phyloP scores from a whole-genome alignment of 2,888 invertebrate species.

The Thyatira batis region DNA sequence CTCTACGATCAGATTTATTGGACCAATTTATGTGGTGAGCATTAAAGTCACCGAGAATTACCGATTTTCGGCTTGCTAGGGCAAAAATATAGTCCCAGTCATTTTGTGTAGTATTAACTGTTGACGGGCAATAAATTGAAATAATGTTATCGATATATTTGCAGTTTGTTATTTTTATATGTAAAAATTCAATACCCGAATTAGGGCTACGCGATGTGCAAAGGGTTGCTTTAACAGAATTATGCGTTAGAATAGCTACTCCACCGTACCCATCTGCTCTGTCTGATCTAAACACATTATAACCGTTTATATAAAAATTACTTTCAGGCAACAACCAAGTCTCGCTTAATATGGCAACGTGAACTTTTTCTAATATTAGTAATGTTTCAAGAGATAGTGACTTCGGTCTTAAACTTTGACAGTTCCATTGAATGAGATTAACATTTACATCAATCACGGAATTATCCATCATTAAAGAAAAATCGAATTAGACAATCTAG shows the following conservation, averaged over 20 bases:
- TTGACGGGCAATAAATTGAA: slow-evolving; percentile 25
- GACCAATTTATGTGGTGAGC: slow-evolving; percentile 8
- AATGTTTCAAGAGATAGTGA: slow-evolving; percentile 13
- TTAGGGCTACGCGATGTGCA: slow-evolving; percentile 7
- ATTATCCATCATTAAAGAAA: no score
- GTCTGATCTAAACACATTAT: slow-evolving; percentile 24
- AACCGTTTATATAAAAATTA: slow-evolving; percentile 15
- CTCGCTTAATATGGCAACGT: slow-evolving; percentile 27
- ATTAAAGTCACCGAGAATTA: not conserved
- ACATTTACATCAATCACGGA: no score
- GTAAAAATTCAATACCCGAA: slow-evolving; percentile 17
- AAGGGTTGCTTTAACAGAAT: slow-evolving; percentile 19
- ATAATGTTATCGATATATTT: slow-evolving; percentile 19
- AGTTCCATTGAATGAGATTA: slow-evolving; percentile 28
- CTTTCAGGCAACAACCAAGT: slow-evolving; percentile 25
- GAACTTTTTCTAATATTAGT: slow-evolving; percentile 23
- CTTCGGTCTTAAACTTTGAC: slow-evolving; percentile 30
- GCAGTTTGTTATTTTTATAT: slow-evolving; percentile 25
- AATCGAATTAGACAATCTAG: no score
- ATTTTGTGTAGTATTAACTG: slow-evolving; percentile 6
- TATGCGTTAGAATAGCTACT: slow-evolving; percentile 26
- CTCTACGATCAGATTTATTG: not conserved
- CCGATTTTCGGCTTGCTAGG: no score
- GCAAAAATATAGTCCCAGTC: slow-evolving; percentile 32
- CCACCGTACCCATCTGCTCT: slow-evolving; percentile 28